A percentile compares a stretch with the other conserved stretches of the same genome.
Evolutionary conservation across 2,797 vertebrate genomes (phyloP).

Genomic region (Gorsachius magnificus): DNA sequence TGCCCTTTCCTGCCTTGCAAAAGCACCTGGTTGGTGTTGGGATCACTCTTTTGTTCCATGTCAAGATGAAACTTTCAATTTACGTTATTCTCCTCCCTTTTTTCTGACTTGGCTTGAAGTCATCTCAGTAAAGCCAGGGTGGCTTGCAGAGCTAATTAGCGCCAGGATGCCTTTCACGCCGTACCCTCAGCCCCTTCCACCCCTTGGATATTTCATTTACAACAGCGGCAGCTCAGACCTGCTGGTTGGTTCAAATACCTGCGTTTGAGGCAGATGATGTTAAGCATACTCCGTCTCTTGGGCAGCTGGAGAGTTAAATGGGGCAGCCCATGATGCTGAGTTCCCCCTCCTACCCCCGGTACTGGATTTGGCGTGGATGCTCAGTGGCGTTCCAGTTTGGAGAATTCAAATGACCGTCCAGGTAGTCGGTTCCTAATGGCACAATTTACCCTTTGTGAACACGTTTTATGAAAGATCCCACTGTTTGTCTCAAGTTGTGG

Average conservation of each 20-base stretch:
- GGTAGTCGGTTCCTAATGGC: conserved; percentile 40
- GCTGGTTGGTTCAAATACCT: background rate
- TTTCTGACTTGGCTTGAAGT: background rate
- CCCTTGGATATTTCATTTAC: background rate
- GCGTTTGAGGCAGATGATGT: background rate
- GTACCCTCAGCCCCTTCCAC: background rate
- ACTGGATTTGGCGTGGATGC: background rate
- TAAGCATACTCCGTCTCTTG: background rate
- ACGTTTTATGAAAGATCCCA: conserved; percentile 53
- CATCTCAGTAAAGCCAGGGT: background rate
- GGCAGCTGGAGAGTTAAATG: background rate
- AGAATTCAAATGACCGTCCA: conserved; percentile 44
- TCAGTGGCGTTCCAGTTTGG: background rate
- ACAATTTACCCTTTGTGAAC: conserved; percentile 71
- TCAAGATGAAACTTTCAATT: background rate
- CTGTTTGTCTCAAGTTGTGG: conserved; percentile 56
- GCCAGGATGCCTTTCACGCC: background rate
- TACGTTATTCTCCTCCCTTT: background rate
- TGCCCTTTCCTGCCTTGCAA: background rate
- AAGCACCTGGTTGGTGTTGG: background rate
- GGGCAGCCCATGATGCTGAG: background rate
- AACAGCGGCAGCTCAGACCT: background rate
- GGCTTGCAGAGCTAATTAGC: background rate
- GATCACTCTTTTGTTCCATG: background rate
- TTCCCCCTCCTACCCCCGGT: background rate